These are phyloP conservation scores for Drosophila oshimai DNA, from an alignment of 1,140 invertebrate species.

Conservation along the genomic window DNA sequence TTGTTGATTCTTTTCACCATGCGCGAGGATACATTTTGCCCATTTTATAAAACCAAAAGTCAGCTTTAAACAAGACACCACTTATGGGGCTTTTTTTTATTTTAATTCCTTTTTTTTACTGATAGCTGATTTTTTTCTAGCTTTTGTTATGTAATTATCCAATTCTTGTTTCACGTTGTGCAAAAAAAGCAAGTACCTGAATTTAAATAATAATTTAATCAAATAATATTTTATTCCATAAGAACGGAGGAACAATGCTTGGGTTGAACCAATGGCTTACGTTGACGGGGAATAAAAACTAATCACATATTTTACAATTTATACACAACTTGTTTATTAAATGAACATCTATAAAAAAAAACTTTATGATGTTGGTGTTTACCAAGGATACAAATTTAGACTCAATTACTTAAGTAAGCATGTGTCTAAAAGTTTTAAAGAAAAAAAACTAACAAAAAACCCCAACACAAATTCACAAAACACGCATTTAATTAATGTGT, in stretches of 20 bases:
- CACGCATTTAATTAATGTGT: too few relatives aligned
- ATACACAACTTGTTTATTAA: too few relatives aligned
- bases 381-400: too few relatives aligned
- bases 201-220: slow-evolving; percentile 10
- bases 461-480: too few relatives aligned
- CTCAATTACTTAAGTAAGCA: background rate
- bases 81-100: background rate
- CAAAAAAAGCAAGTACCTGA: slow-evolving; percentile 12
- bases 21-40: background rate
- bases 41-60: background rate
- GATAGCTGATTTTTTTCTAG: slow-evolving; percentile 18
- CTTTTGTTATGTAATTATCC: slow-evolving; percentile 30
- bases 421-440: background rate
- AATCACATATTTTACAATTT: too few relatives aligned
- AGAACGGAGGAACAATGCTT: background rate
- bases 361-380: too few relatives aligned
- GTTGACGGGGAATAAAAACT: too few relatives aligned
- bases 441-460: too few relatives aligned
- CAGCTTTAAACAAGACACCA: background rate
- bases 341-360: too few relatives aligned
- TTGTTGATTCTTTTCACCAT: slow-evolving; percentile 6
- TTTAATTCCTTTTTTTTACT: background rate
- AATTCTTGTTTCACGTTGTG: slow-evolving; percentile 7
- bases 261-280: too few relatives aligned
- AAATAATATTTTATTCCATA: background rate